Evolutionary conservation across 2,797 vertebrate genomes (phyloP).

Genomic region (Thripadectes ignobilis): DNA sequence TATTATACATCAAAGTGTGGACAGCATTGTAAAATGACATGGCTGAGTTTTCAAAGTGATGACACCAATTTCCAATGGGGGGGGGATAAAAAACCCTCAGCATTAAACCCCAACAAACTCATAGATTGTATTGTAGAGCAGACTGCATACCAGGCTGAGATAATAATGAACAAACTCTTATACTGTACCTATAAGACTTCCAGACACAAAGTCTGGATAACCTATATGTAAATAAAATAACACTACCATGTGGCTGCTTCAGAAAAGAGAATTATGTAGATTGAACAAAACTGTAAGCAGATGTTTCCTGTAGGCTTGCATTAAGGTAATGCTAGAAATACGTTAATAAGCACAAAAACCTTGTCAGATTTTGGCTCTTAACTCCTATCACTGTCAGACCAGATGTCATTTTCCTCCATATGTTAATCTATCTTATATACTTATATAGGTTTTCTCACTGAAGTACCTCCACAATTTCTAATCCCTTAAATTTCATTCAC

Average conservation of each 20-base stretch:
- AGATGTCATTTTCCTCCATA: neutral
- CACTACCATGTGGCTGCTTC: neutral
- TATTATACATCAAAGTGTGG: neutral
- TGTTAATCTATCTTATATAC: neutral
- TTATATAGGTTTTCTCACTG: neutral
- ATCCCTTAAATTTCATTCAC: neutral
- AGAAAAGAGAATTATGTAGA: neutral
- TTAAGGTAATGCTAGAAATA: neutral
- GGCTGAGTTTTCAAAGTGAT: neutral
- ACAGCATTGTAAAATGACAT: neutral
- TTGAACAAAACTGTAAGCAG: neutral
- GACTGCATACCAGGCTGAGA: neutral
- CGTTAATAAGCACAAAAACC: neutral
- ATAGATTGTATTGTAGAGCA: neutral
- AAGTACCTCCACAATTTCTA: neutral
- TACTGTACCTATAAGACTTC: neutral
- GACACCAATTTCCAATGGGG: neutral
- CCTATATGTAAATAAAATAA: neutral
- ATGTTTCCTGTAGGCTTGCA: neutral
- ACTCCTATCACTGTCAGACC: neutral
- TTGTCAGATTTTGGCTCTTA: neutral
- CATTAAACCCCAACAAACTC: neutral
- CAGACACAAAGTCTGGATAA: neutral
- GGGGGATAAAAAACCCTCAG: rapidly evolving
- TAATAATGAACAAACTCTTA: neutral